Base-by-base conservation (phyloP, 2,113 vertebrate genomes). In the Cebidichthys violaceus region DNA sequence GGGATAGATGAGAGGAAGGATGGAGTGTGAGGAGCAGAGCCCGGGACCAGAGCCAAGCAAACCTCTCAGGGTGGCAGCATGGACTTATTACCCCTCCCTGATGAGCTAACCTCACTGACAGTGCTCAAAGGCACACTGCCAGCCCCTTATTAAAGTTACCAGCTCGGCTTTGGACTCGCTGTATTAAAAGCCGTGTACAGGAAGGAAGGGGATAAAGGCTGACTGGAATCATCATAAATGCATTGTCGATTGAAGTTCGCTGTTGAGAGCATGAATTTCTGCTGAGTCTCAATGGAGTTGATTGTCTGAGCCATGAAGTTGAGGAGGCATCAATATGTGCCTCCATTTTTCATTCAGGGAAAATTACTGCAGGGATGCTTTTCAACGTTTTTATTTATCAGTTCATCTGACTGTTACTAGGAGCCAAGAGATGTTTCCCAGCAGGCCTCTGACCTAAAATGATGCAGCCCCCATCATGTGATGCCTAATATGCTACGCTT, bases 1-100 rank as follows among this genome's bases (percentile, higher is more conserved):
- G 70, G 72, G 79, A 86, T 84, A 86, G 90, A 88, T 86, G 82
- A 91, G 75, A 77, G 47, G 82, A 81, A 71, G 62, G 86, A 79
- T 73, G 47, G 59, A 85, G 77, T 35, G 75, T 47, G 65, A 79
- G 66, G 78, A 81, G 76, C 78, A 61, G 81, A 73, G 57, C 2
- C 47, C 2, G 41, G 86, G 86, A 80, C 39, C 70, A 24, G 41
- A 86, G 90, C 90, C 89, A 90, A 68, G n/a, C 9, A 4, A 67
- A 83, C 52, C 57, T 60, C 77, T 87, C 52, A 73, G 68, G 52
- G 72, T 75, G 84, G 83, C 79, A 81, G 74, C 55, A n/a, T 24
- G 13, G 82, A 87, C 78, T 90, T 86, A 83, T 92, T 92, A 89
- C 50, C 60, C 65, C 52, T 86, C 82, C 74, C 77, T 14, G 41